phyloP scores from a whole-genome alignment of 2,888 invertebrate genomes.

The Drosophila prostipennis region DNA sequence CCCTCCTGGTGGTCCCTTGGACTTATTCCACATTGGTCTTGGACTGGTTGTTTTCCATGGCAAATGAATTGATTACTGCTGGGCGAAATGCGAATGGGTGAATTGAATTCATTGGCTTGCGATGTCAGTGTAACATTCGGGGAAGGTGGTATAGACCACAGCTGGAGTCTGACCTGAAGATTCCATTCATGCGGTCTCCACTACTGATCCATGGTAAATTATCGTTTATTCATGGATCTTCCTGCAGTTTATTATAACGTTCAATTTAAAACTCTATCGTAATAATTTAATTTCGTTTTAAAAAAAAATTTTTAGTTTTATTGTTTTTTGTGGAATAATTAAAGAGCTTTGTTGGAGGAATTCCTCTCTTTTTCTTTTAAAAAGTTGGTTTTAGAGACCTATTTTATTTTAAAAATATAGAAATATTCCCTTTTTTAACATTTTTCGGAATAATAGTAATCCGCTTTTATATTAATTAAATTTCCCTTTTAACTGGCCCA shows the following conservation, averaged over 20 bases:
- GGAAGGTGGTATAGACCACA: conserved; percentile 20
- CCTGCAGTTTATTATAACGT: neutral
- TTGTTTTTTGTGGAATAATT: neutral
- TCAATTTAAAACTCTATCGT: neutral
- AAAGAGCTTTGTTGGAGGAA: neutral
- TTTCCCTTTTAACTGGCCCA: neutral
- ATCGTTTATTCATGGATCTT: conserved; percentile 12
- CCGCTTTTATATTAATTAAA: neutral
- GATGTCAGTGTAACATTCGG: conserved; percentile 7
- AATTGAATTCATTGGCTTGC: conserved; percentile 31
- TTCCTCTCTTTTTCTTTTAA: too few relatives aligned
- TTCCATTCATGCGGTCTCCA: conserved; percentile 9
- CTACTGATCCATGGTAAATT: conserved; percentile 6
- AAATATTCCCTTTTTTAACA: too few relatives aligned
- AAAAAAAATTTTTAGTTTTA: neutral
- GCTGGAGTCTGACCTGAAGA: conserved; percentile 12
- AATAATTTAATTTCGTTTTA: neutral
- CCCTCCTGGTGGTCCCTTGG: conserved; percentile 40
- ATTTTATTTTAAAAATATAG: too few relatives aligned
- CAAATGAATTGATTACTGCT: conserved; percentile 31
- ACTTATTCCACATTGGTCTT: conserved; percentile 26
- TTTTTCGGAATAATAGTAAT: too few relatives aligned
- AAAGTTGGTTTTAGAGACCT: neutral
- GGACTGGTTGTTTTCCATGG: conserved; percentile 27
- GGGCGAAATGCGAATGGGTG: neutral